Conservation (phyloP, 2,113 vertebrate genomes). For the Urocolius indicus region DNA sequence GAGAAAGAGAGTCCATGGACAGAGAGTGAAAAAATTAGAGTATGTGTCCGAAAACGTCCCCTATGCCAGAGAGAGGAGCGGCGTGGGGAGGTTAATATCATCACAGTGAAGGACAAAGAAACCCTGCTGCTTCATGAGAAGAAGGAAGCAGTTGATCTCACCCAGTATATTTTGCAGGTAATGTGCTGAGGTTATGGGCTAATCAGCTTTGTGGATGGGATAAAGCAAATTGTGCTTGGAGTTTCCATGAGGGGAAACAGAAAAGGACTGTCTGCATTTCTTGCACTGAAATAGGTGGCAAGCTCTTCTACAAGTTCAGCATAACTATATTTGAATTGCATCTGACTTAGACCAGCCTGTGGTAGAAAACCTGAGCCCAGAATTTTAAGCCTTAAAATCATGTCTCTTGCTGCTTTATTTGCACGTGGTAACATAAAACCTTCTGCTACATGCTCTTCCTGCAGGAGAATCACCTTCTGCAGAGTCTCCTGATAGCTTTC, state of each 20-base stretch:
- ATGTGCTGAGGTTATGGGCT: neutral
- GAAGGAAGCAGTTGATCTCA: conserved; percentile 91
- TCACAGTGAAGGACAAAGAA: conserved; percentile 81
- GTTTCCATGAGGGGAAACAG: neutral
- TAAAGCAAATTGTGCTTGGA: neutral
- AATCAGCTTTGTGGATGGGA: neutral
- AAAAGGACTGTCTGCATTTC: neutral
- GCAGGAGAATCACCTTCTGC: neutral
- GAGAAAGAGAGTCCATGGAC: conserved; percentile 77
- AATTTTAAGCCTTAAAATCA: neutral
- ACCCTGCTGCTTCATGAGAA: conserved; percentile 87
- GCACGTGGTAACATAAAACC: neutral
- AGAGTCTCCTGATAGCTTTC: neutral
- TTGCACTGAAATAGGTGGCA: neutral
- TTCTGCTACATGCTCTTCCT: neutral
- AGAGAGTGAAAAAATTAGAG: conserved; percentile 84
- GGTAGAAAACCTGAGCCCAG: neutral
- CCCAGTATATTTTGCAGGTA: conserved; percentile 90
- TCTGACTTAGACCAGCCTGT: neutral
- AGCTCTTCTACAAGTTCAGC: neutral
- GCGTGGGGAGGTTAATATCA: conserved; percentile 84
- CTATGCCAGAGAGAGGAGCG: conserved; percentile 78
- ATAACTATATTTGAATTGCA: neutral
- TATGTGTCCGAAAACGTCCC: conserved; percentile 91
- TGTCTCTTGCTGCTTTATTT: neutral